Base-by-base conservation (phyloP, 2,888 invertebrate species). In the Lithodes maja region DNA sequence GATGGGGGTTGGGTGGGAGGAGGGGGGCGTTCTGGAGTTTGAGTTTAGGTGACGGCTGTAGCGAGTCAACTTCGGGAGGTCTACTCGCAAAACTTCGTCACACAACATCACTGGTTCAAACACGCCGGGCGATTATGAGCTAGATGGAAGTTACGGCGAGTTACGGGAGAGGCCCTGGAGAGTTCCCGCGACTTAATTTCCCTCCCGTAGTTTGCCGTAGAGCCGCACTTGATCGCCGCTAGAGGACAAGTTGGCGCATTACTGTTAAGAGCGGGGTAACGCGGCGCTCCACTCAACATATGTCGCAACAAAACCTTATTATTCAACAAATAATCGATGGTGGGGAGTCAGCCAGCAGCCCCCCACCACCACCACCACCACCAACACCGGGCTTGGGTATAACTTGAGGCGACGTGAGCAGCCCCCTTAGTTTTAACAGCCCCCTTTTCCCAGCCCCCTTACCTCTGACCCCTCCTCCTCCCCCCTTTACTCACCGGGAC, bases 281-380 rank as follows among this genome's bases (percentile, higher is more conserved):
- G 61, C 68, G 82, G 68, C 50, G 52, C 82, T 50, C 33, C 33
- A 33, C 33, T 69, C 77, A 75, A 61, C 86, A 86, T 82, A 75
- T 75, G 84, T 80, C 82, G 55, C 53, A 68, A 80, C 84, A 89
- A 84, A 84, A 89, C 88, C 88, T 80, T 85, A 89, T 89, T 85
- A 85, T 84, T 85, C 85, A 75, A 81, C 84, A 89, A 89, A 89
- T 89, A 89, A 89, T 89, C 88, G 81, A 89, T 89, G 86, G 55
- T 68, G 75, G 33, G 33, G 88, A 89, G 61, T 85, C 85, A 80
- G 78, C 78, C 79, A 33, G 33, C 33, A 33, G 33, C 78, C 78
- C 52, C 52, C 85, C n/a, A 84, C 78, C 85, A 68, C 78, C 78
- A 85, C 78, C 85, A 68, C 68, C 82, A 68, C n/a, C 69, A 68